Evolutionary conservation across 2,797 vertebrate genomes (phyloP), one percentile per base, ranked within the genome.

Genomic region (Dallia pectoralis): DNA sequence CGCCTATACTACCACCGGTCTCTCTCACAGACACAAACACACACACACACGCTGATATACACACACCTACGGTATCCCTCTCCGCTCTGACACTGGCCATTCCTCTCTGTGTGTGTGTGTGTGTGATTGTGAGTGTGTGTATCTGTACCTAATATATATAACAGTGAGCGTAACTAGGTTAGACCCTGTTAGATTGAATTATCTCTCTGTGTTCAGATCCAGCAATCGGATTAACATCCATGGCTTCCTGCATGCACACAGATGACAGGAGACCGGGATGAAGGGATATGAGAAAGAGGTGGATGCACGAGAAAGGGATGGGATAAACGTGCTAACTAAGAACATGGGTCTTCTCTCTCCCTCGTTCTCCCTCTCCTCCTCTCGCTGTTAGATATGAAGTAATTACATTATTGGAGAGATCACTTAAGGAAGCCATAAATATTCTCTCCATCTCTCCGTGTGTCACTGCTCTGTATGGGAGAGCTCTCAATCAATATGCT

Each of bases 171-270:
- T 88, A 91, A 91, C 83, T 89, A 75, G 85, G 84, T 93, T 93
- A 95, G 92, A 89, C 91, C 85, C 85, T 89, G 87, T 87, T 81
- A 89, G 93, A 96, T 96, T 95, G 87, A 93, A 95, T 96, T 96
- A 95, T 93, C 87, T 89, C 81, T 89, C 89, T 89, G 87, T 89
- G 90, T 91, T 84, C 93, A 90, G 90, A 80, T 73, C 82, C 84
- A 83, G 84, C 90, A 95, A 97, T 95, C 88, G 84, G 94, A 94
- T 97, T 96, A 95, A 84, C 79, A 66, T 89, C 86, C 87, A 86
- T 90, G 88, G 91, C 93, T 96, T 96, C 95, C 95, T 95, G 91
- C 91, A 92, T 93, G 91, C 91, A 93, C 91, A 94, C 4, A 25
- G 27, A 27, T 25, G 22, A 25, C 51, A 25, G 77, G 73, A 51